Percentiles rank a stretch among this genome's conserved stretches.
Conservation (phyloP, 2,888 invertebrate genomes). For the Cryptophagus acutangulus region DNA sequence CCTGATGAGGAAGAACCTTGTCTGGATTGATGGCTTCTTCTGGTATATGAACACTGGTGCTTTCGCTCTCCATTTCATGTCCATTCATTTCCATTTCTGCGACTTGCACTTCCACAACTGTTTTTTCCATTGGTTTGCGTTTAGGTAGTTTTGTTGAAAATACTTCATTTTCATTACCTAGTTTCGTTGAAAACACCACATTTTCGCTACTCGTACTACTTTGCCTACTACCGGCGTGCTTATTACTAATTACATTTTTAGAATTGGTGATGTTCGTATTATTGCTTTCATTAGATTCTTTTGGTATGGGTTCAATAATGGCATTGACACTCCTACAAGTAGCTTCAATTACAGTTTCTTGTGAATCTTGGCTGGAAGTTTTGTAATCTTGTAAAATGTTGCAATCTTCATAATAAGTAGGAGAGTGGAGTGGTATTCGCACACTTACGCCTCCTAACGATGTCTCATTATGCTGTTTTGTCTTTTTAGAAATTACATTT, state of each 20-base stretch:
- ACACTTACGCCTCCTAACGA: slow-evolving; percentile 60
- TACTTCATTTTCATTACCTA: slow-evolving; percentile 65
- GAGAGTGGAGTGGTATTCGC: slow-evolving; percentile 71
- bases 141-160: slow-evolving; percentile 53
- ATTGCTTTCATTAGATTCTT: slow-evolving; percentile 25
- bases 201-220: slow-evolving; percentile 48
- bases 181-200: slow-evolving; percentile 62
- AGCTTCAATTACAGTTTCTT: slow-evolving; percentile 50
- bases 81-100: slow-evolving; percentile 8
- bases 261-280: slow-evolving; percentile 9
- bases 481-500: slow-evolving; percentile 14
- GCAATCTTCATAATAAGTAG: slow-evolving; percentile 58
- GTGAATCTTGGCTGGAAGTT: slow-evolving; percentile 50
- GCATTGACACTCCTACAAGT: slow-evolving; percentile 26
- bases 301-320: slow-evolving; percentile 23
- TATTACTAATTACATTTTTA: slow-evolving; percentile 14
- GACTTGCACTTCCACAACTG: slow-evolving; percentile 11
- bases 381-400: slow-evolving; percentile 39
- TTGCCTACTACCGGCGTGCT: slow-evolving; percentile 34
- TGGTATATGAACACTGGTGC: too few relatives aligned
- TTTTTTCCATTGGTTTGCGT: slow-evolving; percentile 13
- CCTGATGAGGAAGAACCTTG: background rate
- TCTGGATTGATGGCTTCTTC: too few relatives aligned
- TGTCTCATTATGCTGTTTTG: slow-evolving; percentile 58
- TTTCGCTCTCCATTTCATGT: slow-evolving; percentile 12